Evolutionary conservation across 1,140 invertebrate species (phyloP), one percentile per base, ranked within the genome.

Genomic region (Drosophila elegans): DNA sequence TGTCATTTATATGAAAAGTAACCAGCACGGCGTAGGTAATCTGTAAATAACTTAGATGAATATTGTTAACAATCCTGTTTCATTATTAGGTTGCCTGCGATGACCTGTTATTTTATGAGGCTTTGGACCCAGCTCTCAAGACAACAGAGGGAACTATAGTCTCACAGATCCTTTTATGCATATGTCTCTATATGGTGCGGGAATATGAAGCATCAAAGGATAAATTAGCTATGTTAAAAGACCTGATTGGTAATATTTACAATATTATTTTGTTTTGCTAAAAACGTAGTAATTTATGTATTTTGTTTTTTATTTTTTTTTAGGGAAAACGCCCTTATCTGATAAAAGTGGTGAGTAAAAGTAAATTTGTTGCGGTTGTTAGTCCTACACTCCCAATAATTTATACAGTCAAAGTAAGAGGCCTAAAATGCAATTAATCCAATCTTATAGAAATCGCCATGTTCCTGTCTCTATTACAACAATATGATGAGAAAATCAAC

Each of bases 21-120:
- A 42, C 6, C 66, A 73, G 13, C 61, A 56, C 64, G 10, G 13
- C 11, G 79, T 81, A 67, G 42, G 57, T 36, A 32, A 11, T 25
- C 6, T 3, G 34, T 7, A 25, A 46, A 44, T 36, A 11, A 21
- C 16, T 36, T 11, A 0, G 4, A 11, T 38, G 3, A 21, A 25
- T 25, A 13, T 3, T 48, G 11, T 48, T 7, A 27, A 46, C 12
- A n/a, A 48, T 6, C 2, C 0, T 21, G 25, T 5, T 32, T 29
- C 10, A 1, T 21, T n/a, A 7, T 6, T 3, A 82, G 79, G 32
- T 74, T 1, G 79, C 79, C 6, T 34, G 16, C 32, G 51, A 38
- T 5, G 80, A 78, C 9, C 21, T 82, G 5, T 4, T 39, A 3
- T 81, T 44, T 46, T 76, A 71, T n/a, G 68, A 76, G 9, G 34